Evolutionary conservation across 2,888 invertebrate species (phyloP).

Genomic region (Pyrrhia umbra): DNA sequence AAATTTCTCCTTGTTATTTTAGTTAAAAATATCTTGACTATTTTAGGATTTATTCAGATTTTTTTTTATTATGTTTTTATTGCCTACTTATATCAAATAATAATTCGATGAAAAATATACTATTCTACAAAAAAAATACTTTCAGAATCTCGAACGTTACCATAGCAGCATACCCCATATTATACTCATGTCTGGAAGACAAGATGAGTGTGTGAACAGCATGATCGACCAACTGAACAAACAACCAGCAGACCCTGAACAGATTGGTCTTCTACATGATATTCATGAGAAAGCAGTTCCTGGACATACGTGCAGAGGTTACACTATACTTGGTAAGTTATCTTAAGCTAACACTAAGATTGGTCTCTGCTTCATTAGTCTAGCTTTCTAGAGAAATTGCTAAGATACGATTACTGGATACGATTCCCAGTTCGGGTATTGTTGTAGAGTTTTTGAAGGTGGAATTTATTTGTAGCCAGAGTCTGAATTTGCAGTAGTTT

Average conservation of each 20-base stretch:
- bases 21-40: too few species aligned
- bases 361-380: too few species aligned
- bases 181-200: conserved; percentile 88
- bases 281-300: conserved; percentile 82
- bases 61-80: not conserved
- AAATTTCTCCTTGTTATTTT: too few species aligned
- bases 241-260: conserved; percentile 82
- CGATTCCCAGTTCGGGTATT: too few species aligned
- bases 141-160: conserved; percentile 67
- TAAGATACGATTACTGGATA: too few species aligned
- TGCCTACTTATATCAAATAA: not conserved
- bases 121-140: not conserved
- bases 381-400: too few species aligned
- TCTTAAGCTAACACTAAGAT: too few species aligned
- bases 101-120: too few species aligned
- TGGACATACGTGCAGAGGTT: conserved; percentile 92
- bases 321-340: conserved; percentile 81
- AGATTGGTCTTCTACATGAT: conserved; percentile 84
- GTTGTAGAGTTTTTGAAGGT: too few species aligned
- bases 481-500: too few species aligned
- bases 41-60: too few species aligned
- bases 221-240: conserved; percentile 73
- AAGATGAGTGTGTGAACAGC: conserved; percentile 79
- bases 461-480: too few species aligned
- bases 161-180: conserved; percentile 81